Evolutionary conservation across 2,888 invertebrate genomes (phyloP).

Genomic region (Erannis defoliaria): DNA sequence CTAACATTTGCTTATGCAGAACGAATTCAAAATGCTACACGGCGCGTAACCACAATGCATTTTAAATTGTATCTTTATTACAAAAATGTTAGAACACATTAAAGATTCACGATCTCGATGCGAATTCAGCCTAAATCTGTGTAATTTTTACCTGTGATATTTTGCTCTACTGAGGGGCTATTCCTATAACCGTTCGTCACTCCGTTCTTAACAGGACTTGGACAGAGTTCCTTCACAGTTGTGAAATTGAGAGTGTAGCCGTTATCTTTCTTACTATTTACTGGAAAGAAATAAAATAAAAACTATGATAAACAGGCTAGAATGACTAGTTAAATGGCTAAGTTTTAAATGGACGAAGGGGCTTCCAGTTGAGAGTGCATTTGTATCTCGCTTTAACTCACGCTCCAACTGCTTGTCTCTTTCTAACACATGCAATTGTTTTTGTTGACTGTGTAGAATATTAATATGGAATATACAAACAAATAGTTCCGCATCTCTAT

Average conservation of each 20-base stretch:
- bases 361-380: too few species aligned
- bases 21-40: not conserved
- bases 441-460: too few species aligned
- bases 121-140: not conserved
- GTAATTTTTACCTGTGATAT: slow-evolving; percentile 41
- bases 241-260: slow-evolving; percentile 82
- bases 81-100: not conserved
- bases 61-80: not conserved
- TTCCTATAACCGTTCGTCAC: slow-evolving; percentile 76
- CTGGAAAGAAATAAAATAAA: slow-evolving; percentile 60
- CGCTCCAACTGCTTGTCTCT: too few species aligned
- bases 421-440: too few species aligned
- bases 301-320: not conserved
- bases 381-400: too few species aligned
- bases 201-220: slow-evolving; percentile 78
- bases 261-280: slow-evolving; percentile 78
- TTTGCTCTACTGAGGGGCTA: slow-evolving; percentile 83
- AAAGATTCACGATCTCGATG: not conserved
- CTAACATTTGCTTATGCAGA: not conserved
- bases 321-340: not conserved
- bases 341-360: not conserved
- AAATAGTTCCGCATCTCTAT: too few species aligned
- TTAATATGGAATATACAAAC: too few species aligned
- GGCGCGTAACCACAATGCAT: not conserved
- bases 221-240: slow-evolving; percentile 81